phyloP scores from a whole-genome alignment of 2,888 invertebrate species.

The Xestia sexstrigata region DNA sequence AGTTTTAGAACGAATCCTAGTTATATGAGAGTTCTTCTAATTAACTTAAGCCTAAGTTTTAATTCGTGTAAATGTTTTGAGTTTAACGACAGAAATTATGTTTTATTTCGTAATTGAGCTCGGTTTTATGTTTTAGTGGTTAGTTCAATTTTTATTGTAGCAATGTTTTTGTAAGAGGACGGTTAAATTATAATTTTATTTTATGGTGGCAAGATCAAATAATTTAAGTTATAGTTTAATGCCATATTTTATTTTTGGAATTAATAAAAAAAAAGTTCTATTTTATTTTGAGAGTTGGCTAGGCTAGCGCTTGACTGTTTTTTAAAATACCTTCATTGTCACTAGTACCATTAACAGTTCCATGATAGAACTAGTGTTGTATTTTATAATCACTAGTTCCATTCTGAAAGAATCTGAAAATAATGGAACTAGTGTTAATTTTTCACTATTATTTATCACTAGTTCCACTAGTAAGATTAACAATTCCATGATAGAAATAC shows the following conservation, averaged over 20 bases:
- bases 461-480: too few relatives aligned
- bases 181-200: background rate
- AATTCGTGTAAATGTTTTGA: slow-evolving; percentile 32
- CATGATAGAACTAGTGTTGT: too few relatives aligned
- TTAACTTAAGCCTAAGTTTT: slow-evolving; percentile 41
- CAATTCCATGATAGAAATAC: too few relatives aligned
- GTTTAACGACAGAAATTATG: slow-evolving; percentile 33
- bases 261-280: background rate
- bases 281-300: background rate
- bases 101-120: slow-evolving; percentile 24
- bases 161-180: background rate
- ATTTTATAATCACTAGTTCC: too few relatives aligned
- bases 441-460: too few relatives aligned
- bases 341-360: too few relatives aligned
- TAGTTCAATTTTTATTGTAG: slow-evolving; percentile 7
- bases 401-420: too few relatives aligned
- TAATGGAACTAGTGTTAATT: too few relatives aligned
- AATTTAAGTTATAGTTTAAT: background rate
- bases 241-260: background rate
- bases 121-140: slow-evolving; percentile 13
- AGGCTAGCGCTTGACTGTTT: too few relatives aligned
- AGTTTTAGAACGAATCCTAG: slow-evolving; percentile 22
- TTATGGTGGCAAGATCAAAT: background rate
- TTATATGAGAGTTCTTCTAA: slow-evolving; percentile 41
- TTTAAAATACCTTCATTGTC: too few relatives aligned